phyloP scores from a whole-genome alignment of 1,140 invertebrate species.

The Leptoteleia sp. region DNA sequence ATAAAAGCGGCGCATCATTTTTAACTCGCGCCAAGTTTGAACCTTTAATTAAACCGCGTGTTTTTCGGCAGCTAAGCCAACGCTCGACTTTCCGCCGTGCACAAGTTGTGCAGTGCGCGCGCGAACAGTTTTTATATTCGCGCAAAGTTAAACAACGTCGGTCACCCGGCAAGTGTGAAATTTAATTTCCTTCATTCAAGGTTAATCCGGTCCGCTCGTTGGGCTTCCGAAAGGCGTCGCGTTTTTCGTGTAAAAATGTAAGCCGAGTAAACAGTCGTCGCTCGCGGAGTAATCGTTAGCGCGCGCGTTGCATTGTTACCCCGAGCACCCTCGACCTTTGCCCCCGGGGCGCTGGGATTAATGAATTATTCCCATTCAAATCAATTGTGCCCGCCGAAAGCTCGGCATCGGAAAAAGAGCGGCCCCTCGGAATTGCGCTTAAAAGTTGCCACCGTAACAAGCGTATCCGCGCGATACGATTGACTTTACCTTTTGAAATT shows the following conservation, averaged over 20 bases:
- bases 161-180: conserved; percentile 12
- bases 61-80: conserved; percentile 12
- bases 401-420: too few relatives aligned
- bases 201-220: too few relatives aligned
- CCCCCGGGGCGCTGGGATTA: too few relatives aligned
- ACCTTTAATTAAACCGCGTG: conserved; percentile 28
- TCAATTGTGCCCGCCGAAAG: conserved; percentile 20
- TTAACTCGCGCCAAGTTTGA: too few relatives aligned
- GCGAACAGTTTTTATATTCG: conserved; percentile 10
- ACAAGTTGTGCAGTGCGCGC: conserved; percentile 5
- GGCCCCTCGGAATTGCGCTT: conserved; percentile 10
- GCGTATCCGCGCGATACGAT: conserved; percentile 17
- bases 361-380: too few relatives aligned
- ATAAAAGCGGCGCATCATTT: too few relatives aligned
- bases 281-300: conserved; percentile 18
- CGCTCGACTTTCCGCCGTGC: conserved; percentile 4
- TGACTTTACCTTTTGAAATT: conserved; percentile 16
- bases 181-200: conserved; percentile 25
- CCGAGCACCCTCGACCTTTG: too few relatives aligned
- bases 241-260: conserved; percentile 1
- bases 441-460: conserved; percentile 15
- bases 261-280: conserved; percentile 16
- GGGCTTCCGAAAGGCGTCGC: neutral
- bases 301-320: too few relatives aligned
- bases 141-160: conserved; percentile 15